A percentile compares a stretch with the other conserved stretches of the same genome.
Evolutionary conservation across 2,888 invertebrate genomes (phyloP).

Genomic region (Salticus scenicus): DNA sequence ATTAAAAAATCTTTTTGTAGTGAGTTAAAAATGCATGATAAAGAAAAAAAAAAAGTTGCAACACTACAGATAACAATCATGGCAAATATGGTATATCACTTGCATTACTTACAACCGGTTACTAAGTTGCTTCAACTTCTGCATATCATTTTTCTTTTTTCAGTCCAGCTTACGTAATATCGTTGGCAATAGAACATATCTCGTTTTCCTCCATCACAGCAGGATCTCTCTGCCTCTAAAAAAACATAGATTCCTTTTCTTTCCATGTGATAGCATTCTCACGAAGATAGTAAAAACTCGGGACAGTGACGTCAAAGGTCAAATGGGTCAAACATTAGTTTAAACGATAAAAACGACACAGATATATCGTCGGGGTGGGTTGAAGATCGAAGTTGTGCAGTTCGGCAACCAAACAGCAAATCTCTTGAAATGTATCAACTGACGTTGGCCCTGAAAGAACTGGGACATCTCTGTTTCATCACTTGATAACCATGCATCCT

Average conservation of each 20-base stretch:
- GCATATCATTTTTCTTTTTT: too few species aligned
- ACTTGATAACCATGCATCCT: neutral
- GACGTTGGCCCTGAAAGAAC: neutral
- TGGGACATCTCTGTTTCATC: neutral
- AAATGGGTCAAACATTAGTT: slow-evolving; percentile 58
- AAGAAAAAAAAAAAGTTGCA: too few species aligned
- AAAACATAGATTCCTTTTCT: neutral
- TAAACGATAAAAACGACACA: slow-evolving; percentile 41
- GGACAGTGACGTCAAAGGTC: slow-evolving; percentile 52
- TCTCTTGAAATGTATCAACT: neutral
- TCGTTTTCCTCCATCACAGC: neutral
- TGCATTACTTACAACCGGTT: too few species aligned
- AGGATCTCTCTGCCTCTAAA: neutral
- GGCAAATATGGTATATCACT: too few species aligned
- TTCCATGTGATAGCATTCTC: slow-evolving; percentile 18
- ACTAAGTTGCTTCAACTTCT: too few species aligned
- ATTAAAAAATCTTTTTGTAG: too few species aligned
- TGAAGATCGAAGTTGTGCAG: neutral
- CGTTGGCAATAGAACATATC: neutral
- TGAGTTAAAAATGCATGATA: too few species aligned
- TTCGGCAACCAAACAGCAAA: neutral
- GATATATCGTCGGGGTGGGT: neutral
- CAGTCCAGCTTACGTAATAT: too few species aligned
- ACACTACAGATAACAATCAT: too few species aligned
- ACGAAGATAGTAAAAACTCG: slow-evolving; percentile 43